Percentiles rank a stretch among this genome's conserved stretches.
Evolutionary conservation across 2,888 invertebrate species (phyloP).

Genomic region (Dromius quadrimaculatus): DNA sequence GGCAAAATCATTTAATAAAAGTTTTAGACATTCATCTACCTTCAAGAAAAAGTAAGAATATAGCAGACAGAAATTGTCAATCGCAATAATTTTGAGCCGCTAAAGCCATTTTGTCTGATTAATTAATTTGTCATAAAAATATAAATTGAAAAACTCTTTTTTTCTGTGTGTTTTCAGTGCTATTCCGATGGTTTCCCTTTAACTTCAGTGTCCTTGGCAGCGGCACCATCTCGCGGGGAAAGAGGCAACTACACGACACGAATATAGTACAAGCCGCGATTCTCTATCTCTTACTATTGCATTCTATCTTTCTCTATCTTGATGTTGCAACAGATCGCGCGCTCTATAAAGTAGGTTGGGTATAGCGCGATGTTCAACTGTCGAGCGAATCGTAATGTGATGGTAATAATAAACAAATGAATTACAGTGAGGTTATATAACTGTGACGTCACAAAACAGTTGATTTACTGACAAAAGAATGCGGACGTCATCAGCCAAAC

Average conservation of each 20-base stretch:
- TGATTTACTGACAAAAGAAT: slow-evolving; percentile 27
- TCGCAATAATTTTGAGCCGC: no score
- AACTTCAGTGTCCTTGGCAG: slow-evolving; percentile 20
- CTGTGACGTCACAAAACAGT: slow-evolving; percentile 16
- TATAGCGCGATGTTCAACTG: slow-evolving; percentile 10
- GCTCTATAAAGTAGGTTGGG: slow-evolving; percentile 10
- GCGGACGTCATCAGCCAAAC: slow-evolving; percentile 15
- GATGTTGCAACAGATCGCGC: slow-evolving; percentile 16
- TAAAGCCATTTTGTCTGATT: no score
- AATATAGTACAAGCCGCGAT: slow-evolving; percentile 33
- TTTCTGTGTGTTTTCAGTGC: no score
- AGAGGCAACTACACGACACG: slow-evolving; percentile 10
- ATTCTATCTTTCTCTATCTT: background rate
- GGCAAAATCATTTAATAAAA: no score
- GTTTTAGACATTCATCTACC: no score
- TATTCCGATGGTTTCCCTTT: slow-evolving; percentile 11
- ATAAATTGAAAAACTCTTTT: no score
- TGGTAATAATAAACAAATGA: slow-evolving; percentile 26
- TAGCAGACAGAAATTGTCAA: no score
- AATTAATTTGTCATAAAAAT: no score
- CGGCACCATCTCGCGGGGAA: slow-evolving; percentile 2
- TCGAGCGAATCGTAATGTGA: background rate
- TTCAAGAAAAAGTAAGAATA: no score
- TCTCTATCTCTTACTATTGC: background rate
- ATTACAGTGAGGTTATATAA: slow-evolving; percentile 25